These are phyloP conservation scores for Liopterus haemorrhoidalis DNA, from an alignment of 2,888 invertebrate species.

Conservation along the genomic window DNA sequence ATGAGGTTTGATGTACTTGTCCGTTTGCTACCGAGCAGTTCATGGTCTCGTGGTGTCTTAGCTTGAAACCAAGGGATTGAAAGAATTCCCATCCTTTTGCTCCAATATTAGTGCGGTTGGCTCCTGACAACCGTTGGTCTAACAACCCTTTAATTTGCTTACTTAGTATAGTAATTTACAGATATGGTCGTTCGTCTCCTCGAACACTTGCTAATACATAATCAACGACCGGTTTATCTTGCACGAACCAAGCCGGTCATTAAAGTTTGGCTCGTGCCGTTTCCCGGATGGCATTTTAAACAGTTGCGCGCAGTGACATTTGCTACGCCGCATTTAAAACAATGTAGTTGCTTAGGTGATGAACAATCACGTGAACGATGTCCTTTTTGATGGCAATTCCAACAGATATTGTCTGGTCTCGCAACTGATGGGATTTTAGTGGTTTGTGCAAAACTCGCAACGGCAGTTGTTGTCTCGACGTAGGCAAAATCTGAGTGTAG, in stretches of 20 bases:
- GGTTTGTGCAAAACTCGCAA: not conserved
- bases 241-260: conserved; percentile 1
- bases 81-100: no score
- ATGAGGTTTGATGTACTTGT: no score
- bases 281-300: conserved; percentile 3
- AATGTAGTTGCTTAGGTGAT: not conserved
- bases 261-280: not conserved
- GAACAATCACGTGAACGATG: conserved; percentile 2
- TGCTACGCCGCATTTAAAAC: conserved; percentile 10
- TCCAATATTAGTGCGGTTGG: no score
- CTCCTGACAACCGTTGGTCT: conserved; percentile 21
- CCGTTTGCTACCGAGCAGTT: no score
- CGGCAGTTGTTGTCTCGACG: not conserved
- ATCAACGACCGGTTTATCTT: conserved; percentile 8
- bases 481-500: conserved; percentile 1
- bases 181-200: conserved; percentile 17
- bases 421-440: not conserved
- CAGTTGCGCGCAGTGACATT: conserved; percentile 2
- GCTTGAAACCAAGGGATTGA: no score
- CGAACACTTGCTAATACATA: conserved; percentile 13
- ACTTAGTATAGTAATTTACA: conserved; percentile 14
- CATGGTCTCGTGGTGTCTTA: no score
- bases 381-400: conserved; percentile 5
- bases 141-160: conserved; percentile 12
- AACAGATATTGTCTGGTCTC: conserved; percentile 24